Base-by-base conservation (phyloP, 2,113 vertebrate genomes). In the Onychostoma macrolepis region DNA sequence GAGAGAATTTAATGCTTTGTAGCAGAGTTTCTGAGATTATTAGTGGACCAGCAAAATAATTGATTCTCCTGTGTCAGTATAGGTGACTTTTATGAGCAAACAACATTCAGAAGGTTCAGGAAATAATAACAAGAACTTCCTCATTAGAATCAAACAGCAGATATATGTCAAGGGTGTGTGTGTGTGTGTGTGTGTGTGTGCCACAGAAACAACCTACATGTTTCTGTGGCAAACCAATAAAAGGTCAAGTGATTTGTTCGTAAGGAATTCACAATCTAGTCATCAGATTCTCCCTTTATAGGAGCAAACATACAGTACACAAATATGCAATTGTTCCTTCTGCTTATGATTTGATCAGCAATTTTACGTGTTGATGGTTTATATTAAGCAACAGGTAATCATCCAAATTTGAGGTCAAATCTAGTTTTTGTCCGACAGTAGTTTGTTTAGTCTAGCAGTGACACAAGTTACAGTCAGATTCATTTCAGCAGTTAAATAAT, bases 401-500 rank as follows among this genome's bases (percentile, higher is more conserved):
- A 28, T 7, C 12, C 12, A n/a, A 26, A 43, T 43, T 26, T 24
- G 43, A n/a, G 1, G 33, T 8, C 56, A 61, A 41, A 80, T 41
- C 17, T 61, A 50, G 13, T 50, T 30, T 45, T 56, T 79, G 77
- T 38, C 67, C 67, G 36, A 3, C 33, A 72, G 3, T 53, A 4
- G 8, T 41, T 48, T 71, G 58, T 69, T 86, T 82, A 24, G 19
- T 53, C 8, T 36, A 28, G 48, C 63, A 36, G 5, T 33, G 30
- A 75, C 74, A 65, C 74, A 82, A 36, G 36, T 80, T 77, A n/a
- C 9, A 36, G 26, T 33, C 50, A 4, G 17, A 82, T 85, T 58
- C n/a, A 28, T 4, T 45, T n/a, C 26, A 45, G 30, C 69, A 41
- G 87, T 86, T 86, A 88, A 71, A 78, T 86, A 71, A 83, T 88